Percentiles rank a stretch among this genome's conserved stretches.
These are phyloP conservation scores for Poeciliopsis presidionis DNA, from an alignment of 2,797 vertebrate genomes.

Conservation along the genomic window DNA sequence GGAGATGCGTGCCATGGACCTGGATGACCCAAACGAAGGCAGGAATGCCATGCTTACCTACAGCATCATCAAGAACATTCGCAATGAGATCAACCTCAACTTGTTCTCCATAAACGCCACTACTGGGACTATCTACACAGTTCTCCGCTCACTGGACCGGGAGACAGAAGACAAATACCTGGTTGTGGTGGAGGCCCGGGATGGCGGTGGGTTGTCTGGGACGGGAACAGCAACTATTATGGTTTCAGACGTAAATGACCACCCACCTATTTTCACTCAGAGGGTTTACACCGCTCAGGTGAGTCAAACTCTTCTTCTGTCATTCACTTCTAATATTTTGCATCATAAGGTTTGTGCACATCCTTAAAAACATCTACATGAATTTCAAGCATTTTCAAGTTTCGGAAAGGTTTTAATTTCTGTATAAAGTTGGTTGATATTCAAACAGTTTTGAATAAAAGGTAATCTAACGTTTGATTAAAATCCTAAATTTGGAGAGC, in stretches of 20 bases:
- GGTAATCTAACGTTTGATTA: too few relatives aligned
- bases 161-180: conserved; percentile 85
- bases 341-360: too few relatives aligned
- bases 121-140: conserved; percentile 86
- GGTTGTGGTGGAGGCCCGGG: conserved; percentile 87
- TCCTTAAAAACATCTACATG: too few relatives aligned
- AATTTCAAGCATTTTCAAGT: too few relatives aligned
- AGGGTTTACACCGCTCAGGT: conserved; percentile 81
- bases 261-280: conserved; percentile 87
- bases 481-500: too few relatives aligned
- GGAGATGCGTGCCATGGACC: conserved; percentile 89
- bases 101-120: conserved; percentile 87
- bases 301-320: conserved; percentile 18
- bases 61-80: conserved; percentile 87
- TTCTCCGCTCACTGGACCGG: conserved; percentile 85
- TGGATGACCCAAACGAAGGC: conserved; percentile 86
- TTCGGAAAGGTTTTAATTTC: too few relatives aligned
- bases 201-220: conserved; percentile 87
- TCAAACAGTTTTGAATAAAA: too few relatives aligned
- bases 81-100: conserved; percentile 89
- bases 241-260: conserved; percentile 88
- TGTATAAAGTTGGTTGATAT: too few relatives aligned
- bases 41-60: conserved; percentile 86
- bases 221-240: conserved; percentile 90
- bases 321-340: neutral